Base-by-base conservation (phyloP, 2,113 vertebrate species). In the Thalassarche chlororhynchos region DNA sequence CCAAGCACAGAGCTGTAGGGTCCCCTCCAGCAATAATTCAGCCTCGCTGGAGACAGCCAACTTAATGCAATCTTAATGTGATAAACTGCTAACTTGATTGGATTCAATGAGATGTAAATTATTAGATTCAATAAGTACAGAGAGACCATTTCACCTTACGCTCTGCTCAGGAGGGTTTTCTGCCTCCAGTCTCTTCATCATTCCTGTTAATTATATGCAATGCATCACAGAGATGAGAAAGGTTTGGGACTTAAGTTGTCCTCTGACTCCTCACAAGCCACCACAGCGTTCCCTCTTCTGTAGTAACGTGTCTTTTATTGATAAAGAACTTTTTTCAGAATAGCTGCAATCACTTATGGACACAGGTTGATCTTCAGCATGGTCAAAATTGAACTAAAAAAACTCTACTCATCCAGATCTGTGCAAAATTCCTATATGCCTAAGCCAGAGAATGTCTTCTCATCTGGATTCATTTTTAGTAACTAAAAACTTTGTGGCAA, bases 51-150 rank as follows among this genome's bases (percentile, higher is more conserved):
- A 96, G 95, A 95, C 96, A 97, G 97, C 82, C 94, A 84, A 82
- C 96, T 91, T 97, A 97, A 95, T 92, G 93, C 92, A 98, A 97
- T 96, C 95, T 93, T 97, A 97, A 97, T 95, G 89, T 93, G 96
- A 95, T 97, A 97, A 98, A 97, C 96, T 93, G 93, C 83, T 94
- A 96, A 97, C 95, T 91, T 97, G 98, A 98, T 98, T 97, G 97
- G 94, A 96, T 94, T 98, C 97, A 98, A 97, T 98, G 97, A 98
- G 97, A 98, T 98, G 98, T 98, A 98, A 98, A 98, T 97, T 83
- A 98, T 98, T 96, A 95, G 91, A 97, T 98, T 98, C 97, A 97
- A 84, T 98, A 98, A 98, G 96, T 87, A 95, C 91, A 95, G 84
- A 93, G 91, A 84, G 93, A 96, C 76, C 94, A 89, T 93, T 94